phyloP scores from a whole-genome alignment of 2,113 vertebrate genomes.

The Phrynosoma blainvillii region DNA sequence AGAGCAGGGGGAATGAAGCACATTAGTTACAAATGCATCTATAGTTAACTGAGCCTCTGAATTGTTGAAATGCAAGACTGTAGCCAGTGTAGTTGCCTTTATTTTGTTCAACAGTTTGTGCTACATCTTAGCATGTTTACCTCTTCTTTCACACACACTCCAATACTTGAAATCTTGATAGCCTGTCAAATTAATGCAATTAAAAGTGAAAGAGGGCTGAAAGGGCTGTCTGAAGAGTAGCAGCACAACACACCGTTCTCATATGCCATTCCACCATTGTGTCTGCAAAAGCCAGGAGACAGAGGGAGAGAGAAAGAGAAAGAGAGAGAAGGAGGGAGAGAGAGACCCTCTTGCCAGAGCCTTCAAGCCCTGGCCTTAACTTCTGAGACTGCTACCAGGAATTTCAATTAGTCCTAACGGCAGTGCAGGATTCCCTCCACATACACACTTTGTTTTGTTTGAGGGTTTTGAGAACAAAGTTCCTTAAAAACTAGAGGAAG shows the following conservation, averaged over 20 bases:
- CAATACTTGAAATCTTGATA: background rate
- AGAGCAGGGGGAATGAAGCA: background rate
- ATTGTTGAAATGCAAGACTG: conserved; percentile 35
- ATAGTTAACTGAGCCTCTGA: background rate
- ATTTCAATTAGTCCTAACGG: conserved; percentile 38
- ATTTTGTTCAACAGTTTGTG: background rate
- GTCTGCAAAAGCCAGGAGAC: background rate
- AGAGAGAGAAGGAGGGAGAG: no score
- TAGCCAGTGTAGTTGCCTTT: conserved; percentile 10
- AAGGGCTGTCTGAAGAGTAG: background rate
- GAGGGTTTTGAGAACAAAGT: conserved; percentile 19
- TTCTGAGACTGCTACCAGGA: conserved; percentile 34
- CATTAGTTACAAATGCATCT: background rate
- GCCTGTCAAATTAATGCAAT: conserved; percentile 31
- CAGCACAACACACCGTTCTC: background rate
- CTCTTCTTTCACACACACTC: conserved; percentile 12
- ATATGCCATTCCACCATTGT: conserved; percentile 11
- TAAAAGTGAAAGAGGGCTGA: background rate
- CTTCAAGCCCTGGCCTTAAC: conserved; percentile 29
- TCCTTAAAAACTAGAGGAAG: conserved; percentile 13
- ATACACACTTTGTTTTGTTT: background rate
- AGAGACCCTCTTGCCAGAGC: conserved; percentile 10
- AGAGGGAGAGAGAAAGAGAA: background rate
- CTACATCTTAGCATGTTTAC: conserved; percentile 18
- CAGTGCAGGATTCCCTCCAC: background rate